phyloP scores from a whole-genome alignment of 1,140 invertebrate species.

The Gryllus bimaculatus region DNA sequence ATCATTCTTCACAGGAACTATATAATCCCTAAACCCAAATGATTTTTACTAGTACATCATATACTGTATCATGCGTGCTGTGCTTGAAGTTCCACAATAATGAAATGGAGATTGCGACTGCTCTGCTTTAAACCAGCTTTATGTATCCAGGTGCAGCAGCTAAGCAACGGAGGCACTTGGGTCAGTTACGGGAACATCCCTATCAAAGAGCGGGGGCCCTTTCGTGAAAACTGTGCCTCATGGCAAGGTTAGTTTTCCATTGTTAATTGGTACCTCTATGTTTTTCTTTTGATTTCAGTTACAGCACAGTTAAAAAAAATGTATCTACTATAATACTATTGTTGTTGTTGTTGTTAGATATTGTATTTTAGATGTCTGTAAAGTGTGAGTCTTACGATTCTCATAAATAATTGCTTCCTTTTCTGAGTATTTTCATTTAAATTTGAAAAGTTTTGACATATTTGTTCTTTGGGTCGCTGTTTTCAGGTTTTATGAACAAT shows the following conservation, averaged over 20 bases:
- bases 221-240: slow-evolving; percentile 42
- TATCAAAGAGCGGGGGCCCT: slow-evolving; percentile 83
- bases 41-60: too few relatives aligned
- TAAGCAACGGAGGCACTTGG: slow-evolving; percentile 65
- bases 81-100: background rate
- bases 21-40: background rate
- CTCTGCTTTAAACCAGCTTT: slow-evolving; percentile 19
- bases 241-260: slow-evolving; percentile 24
- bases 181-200: slow-evolving; percentile 81
- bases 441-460: background rate
- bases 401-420: background rate
- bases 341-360: background rate
- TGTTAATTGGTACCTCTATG: slow-evolving; percentile 18
- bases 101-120: background rate
- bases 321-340: background rate
- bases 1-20: too few relatives aligned
- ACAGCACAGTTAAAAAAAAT: background rate
- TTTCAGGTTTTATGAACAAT: background rate
- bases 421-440: background rate
- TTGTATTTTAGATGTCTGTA: background rate
- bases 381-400: background rate
- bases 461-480: too few relatives aligned
- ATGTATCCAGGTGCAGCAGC: slow-evolving; percentile 54
- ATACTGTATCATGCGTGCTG: too few relatives aligned
- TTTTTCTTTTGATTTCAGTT: background rate